Conservation (phyloP, 2,888 invertebrate genomes). For the Oligia latruncula region DNA sequence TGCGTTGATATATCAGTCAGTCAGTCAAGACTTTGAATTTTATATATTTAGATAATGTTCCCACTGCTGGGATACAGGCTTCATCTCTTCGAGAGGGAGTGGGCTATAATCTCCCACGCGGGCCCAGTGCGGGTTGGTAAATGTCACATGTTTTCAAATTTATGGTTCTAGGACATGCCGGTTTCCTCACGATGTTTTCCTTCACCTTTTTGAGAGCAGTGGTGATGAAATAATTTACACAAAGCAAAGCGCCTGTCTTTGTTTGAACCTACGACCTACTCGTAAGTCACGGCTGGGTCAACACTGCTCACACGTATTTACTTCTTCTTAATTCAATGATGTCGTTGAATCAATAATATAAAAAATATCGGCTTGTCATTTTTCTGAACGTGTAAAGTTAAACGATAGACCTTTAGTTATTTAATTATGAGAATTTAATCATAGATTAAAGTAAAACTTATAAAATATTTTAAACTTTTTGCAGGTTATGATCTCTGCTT, state of each 20-base stretch:
- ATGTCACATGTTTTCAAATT: background rate
- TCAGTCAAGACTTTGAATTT: too few species aligned
- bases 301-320: background rate
- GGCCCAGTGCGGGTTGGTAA: background rate
- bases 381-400: fast-evolving
- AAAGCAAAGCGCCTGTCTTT: background rate
- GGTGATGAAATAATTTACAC: background rate
- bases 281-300: too few species aligned
- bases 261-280: background rate
- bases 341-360: background rate
- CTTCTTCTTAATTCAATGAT: background rate
- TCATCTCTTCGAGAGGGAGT: background rate
- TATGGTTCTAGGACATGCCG: background rate
- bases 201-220: background rate
- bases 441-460: background rate
- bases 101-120: background rate
- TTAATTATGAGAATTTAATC: background rate
- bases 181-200: background rate
- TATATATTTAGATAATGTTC: background rate
- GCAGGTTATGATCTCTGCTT: conserved; percentile 3
- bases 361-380: background rate
- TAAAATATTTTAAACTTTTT: background rate
- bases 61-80: background rate
- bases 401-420: background rate
- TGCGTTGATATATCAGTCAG: too few species aligned